Evolutionary conservation across 2,888 invertebrate species (phyloP).

Genomic region (Phlogophora meticulosa): DNA sequence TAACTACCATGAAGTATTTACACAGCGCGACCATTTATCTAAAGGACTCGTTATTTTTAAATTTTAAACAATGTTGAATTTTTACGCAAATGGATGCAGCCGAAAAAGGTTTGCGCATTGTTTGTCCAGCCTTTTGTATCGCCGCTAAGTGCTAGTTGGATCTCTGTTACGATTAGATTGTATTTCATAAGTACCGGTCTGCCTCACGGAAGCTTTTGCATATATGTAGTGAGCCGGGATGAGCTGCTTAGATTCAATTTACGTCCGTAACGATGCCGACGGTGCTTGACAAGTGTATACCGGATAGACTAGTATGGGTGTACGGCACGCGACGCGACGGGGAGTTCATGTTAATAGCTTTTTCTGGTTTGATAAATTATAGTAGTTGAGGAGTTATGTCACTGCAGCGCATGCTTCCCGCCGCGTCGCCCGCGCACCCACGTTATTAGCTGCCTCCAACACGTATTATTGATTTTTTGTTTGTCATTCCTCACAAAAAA

Average conservation of each 20-base stretch:
- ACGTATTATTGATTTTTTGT: slow-evolving; percentile 85
- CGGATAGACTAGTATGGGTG: slow-evolving; percentile 77
- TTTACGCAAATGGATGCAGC: slow-evolving; percentile 61
- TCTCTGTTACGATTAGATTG: slow-evolving; percentile 73
- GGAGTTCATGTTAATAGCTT: slow-evolving; percentile 82
- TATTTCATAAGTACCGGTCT: slow-evolving; percentile 63
- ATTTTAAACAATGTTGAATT: slow-evolving; percentile 53
- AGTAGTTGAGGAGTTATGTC: slow-evolving; percentile 86
- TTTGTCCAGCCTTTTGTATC: slow-evolving; percentile 69
- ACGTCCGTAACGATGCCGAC: slow-evolving; percentile 79
- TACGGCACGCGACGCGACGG: slow-evolving; percentile 87
- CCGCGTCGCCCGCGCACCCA: slow-evolving; percentile 73
- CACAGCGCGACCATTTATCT: slow-evolving; percentile 52
- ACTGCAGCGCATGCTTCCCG: slow-evolving; percentile 70
- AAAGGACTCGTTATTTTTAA: slow-evolving; percentile 62
- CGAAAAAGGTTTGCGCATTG: slow-evolving; percentile 53
- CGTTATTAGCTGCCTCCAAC: slow-evolving; percentile 81
- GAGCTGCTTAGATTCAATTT: slow-evolving; percentile 81
- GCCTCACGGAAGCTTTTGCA: slow-evolving; percentile 80
- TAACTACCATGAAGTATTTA: slow-evolving; percentile 70
- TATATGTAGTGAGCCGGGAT: slow-evolving; percentile 68
- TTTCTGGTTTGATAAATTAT: slow-evolving; percentile 85
- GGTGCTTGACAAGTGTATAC: slow-evolving; percentile 73
- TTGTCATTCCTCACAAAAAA: slow-evolving; percentile 83
- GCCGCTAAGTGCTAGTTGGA: slow-evolving; percentile 75